Percentiles rank a stretch among this genome's conserved stretches.
Conservation (phyloP, 2,113 vertebrate genomes). For the Centropus bengalensis region DNA sequence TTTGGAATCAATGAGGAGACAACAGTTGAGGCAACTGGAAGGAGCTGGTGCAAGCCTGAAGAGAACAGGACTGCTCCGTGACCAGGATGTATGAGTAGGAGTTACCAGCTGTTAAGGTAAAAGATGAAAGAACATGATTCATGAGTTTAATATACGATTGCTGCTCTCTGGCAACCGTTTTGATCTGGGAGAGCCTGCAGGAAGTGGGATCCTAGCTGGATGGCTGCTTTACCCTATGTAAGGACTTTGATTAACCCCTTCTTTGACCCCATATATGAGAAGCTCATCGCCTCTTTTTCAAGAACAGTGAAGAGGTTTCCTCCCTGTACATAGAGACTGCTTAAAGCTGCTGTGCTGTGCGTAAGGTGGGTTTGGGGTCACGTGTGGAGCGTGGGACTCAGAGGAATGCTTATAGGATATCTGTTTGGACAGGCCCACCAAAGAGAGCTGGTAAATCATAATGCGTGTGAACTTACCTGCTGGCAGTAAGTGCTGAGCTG, state of each 20-base stretch:
- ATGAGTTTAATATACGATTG: neutral
- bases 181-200: neutral
- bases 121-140: neutral
- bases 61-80: neutral
- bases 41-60: neutral
- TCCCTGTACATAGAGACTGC: neutral
- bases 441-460: neutral
- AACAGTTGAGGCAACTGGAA: neutral
- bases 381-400: neutral
- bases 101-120: neutral
- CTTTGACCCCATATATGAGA: neutral
- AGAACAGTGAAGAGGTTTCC: neutral
- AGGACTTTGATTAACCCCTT: neutral
- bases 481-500: conserved; percentile 75
- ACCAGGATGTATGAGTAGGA: fast-evolving
- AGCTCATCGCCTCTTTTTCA: neutral
- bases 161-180: neutral
- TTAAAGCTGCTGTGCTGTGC: neutral
- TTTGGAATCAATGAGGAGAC: neutral
- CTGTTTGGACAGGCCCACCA: neutral
- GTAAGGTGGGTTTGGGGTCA: fast-evolving
- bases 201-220: neutral
- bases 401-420: neutral
- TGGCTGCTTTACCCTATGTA: neutral
- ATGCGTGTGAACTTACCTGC: conserved; percentile 78